A percentile compares a stretch with the other conserved stretches of the same genome.
Evolutionary conservation across 2,888 invertebrate genomes (phyloP).

Genomic region (Tyria jacobaeae): DNA sequence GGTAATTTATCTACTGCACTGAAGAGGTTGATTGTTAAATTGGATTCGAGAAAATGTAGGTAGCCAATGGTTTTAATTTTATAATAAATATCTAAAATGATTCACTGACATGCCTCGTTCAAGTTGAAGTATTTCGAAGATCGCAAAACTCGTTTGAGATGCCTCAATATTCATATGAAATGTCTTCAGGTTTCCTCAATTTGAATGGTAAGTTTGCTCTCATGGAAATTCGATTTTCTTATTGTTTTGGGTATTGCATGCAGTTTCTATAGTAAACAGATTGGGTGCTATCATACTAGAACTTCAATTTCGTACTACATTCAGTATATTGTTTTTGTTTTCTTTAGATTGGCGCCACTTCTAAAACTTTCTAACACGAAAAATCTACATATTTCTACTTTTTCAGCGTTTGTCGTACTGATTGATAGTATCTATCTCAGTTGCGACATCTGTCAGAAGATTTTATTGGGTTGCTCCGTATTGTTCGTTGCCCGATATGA

Average conservation of each 20-base stretch:
- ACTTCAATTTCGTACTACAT: constrained; percentile 40
- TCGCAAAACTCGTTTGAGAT: constrained; percentile 53
- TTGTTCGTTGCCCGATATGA: constrained; percentile 31
- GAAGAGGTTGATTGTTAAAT: constrained; percentile 32
- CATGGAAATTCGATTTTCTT: constrained; percentile 60
- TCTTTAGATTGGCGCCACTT: constrained; percentile 48
- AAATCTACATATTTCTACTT: constrained; percentile 35
- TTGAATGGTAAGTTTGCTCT: constrained; percentile 66
- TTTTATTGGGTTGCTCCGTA: constrained; percentile 51
- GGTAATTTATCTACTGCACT: constrained; percentile 6
- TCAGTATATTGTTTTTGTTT: constrained; percentile 45
- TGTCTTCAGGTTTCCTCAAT: constrained; percentile 47
- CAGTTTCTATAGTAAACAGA: constrained; percentile 53
- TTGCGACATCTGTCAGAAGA: constrained; percentile 41
- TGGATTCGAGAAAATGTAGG: constrained; percentile 31
- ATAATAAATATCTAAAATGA: constrained; percentile 33
- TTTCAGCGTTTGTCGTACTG: constrained; percentile 40
- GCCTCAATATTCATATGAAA: constrained; percentile 46
- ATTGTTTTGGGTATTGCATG: constrained; percentile 65
- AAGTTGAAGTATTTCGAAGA: constrained; percentile 60
- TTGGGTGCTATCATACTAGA: constrained; percentile 33
- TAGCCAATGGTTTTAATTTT: constrained; percentile 28
- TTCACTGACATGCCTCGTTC: constrained; percentile 48
- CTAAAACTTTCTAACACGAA: constrained; percentile 40
- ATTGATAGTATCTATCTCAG: constrained; percentile 22